Evolutionary conservation across 2,113 vertebrate species (phyloP).

Genomic region (Emydocephalus ijimae): DNA sequence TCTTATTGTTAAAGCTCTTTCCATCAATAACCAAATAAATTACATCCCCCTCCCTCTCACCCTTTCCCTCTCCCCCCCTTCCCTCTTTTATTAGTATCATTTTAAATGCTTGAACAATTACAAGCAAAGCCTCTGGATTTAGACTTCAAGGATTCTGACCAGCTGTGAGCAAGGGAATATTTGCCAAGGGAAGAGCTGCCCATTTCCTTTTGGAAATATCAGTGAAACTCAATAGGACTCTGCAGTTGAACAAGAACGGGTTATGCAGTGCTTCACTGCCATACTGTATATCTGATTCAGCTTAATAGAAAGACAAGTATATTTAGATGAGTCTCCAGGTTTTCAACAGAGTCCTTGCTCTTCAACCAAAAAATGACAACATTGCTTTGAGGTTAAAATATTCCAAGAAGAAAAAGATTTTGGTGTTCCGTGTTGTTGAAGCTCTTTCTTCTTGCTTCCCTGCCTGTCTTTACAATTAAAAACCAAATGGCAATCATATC

Average conservation of each 20-base stretch:
- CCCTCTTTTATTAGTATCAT: not conserved
- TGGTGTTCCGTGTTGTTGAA: not conserved
- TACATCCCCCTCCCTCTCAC: no score
- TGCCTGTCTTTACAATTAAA: not conserved
- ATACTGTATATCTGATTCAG: constrained; percentile 22
- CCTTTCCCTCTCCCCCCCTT: not conserved
- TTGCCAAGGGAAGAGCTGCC: constrained; percentile 37
- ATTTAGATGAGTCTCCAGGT: not conserved
- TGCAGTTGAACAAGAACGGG: constrained; percentile 30
- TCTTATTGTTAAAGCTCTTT: not conserved
- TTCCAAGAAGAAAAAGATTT: constrained; percentile 21
- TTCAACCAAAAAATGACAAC: not conserved
- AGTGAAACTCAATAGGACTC: constrained; percentile 42
- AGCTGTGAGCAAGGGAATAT: constrained; percentile 56
- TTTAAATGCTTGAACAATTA: constrained; percentile 17
- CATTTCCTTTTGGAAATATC: constrained; percentile 43
- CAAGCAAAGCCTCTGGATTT: constrained; percentile 39
- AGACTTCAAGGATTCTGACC: constrained; percentile 33
- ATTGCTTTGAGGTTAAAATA: not conserved
- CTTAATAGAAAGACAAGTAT: constrained; percentile 2
- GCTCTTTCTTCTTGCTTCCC: not conserved
- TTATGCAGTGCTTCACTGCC: constrained; percentile 21
- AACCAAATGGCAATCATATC: not conserved
- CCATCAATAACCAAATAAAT: not conserved
- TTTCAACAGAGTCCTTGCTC: not conserved